Evolutionary conservation across 2,113 vertebrate species (phyloP).

Genomic region (Oncorhynchus masou): DNA sequence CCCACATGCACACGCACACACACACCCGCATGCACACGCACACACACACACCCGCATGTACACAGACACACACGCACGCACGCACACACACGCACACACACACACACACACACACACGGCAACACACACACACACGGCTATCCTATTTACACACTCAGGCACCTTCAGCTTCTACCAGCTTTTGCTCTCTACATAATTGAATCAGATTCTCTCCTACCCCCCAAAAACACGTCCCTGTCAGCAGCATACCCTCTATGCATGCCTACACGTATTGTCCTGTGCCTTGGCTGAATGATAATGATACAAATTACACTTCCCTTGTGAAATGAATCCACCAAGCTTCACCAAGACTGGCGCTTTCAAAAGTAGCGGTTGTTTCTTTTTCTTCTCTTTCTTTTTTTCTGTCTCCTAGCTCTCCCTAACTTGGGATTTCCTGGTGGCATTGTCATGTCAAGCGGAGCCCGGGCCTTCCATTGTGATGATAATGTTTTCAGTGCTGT

Average conservation of each 20-base stretch:
- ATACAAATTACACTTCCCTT: slow-evolving; percentile 83
- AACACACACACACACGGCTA: background rate
- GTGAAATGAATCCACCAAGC: slow-evolving; percentile 79
- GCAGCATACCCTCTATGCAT: slow-evolving; percentile 76
- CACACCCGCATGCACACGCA: no score
- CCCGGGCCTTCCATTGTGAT: slow-evolving; percentile 84
- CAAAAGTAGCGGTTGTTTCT: slow-evolving; percentile 6
- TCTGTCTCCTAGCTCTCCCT: slow-evolving; percentile 59
- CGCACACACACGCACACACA: background rate
- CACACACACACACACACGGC: no score
- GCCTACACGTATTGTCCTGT: slow-evolving; percentile 82
- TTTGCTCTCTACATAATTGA: slow-evolving; percentile 60
- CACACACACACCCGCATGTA: no score
- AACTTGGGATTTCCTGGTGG: slow-evolving; percentile 87
- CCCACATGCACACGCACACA: no score
- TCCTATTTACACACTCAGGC: slow-evolving; percentile 33
- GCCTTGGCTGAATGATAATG: slow-evolving; percentile 80
- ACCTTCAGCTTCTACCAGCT: slow-evolving; percentile 28
- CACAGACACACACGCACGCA: no score
- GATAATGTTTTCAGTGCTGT: slow-evolving; percentile 99
- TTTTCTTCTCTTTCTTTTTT: slow-evolving; percentile 32
- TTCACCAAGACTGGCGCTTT: slow-evolving; percentile 56
- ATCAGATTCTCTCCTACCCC: slow-evolving; percentile 49
- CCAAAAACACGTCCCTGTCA: slow-evolving; percentile 66
- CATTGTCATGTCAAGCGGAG: slow-evolving; percentile 75